Conservation (phyloP, 2,888 invertebrate species). For the Tridacna gigas region DNA sequence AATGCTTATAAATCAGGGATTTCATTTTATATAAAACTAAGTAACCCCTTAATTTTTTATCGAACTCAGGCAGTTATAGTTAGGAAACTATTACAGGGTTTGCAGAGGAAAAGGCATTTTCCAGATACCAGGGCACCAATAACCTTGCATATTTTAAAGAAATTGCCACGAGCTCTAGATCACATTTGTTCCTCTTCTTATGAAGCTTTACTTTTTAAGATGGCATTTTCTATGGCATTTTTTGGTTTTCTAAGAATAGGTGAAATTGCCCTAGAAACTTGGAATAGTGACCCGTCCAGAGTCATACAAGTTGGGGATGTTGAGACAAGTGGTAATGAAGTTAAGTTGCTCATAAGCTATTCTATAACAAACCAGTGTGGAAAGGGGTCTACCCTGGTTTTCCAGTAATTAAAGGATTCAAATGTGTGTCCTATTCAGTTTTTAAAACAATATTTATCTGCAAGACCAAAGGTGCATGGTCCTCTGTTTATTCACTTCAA, state of each 20-base stretch:
- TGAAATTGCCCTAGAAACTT: conserved; percentile 26
- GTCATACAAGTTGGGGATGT: neutral
- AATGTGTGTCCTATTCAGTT: neutral
- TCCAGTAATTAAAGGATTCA: neutral
- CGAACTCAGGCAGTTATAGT: conserved; percentile 31
- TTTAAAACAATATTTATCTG: neutral
- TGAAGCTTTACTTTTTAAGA: conserved; percentile 35
- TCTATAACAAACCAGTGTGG: conserved; percentile 32
- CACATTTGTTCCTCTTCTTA: conserved; percentile 11
- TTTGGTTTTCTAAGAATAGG: conserved; percentile 47
- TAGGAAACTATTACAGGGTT: conserved; percentile 43
- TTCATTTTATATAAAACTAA: conserved; percentile 34
- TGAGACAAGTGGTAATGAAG: neutral
- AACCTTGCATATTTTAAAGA: neutral
- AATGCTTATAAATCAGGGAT: conserved; percentile 27
- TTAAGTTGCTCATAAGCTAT: neutral
- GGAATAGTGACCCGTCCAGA: neutral
- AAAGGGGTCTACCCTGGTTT: neutral
- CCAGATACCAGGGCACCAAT: conserved; percentile 30
- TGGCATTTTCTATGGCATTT: no score
- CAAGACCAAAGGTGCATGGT: neutral
- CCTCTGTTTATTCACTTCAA: no score
- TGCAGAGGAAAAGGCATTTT: neutral
- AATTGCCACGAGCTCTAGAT: neutral
- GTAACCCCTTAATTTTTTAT: neutral